Evolutionary conservation across 2,113 vertebrate genomes (phyloP).

Genomic region (Guaruba guarouba): DNA sequence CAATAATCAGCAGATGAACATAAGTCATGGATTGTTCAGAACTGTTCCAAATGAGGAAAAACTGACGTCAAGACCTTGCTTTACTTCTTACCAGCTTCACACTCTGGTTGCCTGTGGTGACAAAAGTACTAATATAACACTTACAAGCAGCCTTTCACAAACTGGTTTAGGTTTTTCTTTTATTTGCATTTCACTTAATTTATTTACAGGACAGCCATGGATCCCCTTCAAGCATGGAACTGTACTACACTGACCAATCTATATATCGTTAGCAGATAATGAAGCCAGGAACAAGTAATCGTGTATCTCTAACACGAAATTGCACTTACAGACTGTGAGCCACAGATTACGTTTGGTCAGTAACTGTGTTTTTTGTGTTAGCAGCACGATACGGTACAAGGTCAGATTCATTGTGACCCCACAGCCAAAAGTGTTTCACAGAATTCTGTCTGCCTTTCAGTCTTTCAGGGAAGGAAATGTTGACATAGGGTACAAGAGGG

Average conservation of each 20-base stretch:
- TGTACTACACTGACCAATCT: background rate
- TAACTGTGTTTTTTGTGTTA: background rate
- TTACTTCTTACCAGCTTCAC: conserved; percentile 72
- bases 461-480: background rate
- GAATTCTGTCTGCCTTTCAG: background rate
- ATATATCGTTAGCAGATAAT: background rate
- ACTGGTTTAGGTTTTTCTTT: background rate
- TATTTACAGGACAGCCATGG: conserved; percentile 30
- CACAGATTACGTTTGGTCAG: background rate
- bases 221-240: background rate
- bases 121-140: conserved; percentile 49
- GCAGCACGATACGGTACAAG: background rate
- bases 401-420: background rate
- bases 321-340: background rate
- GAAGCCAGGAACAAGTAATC: background rate
- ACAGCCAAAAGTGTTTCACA: background rate
- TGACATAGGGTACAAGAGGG: background rate
- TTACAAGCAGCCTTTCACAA: background rate
- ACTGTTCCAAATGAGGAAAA: conserved; percentile 74
- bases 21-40: conserved; percentile 70
- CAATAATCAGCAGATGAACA: conserved; percentile 65
- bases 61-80: conserved; percentile 73
- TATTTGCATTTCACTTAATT: conserved; percentile 42
- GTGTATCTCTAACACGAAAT: background rate
- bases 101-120: conserved; percentile 65